Evolutionary conservation across 2,888 invertebrate genomes (phyloP), one percentile per base, ranked within the genome.

Genomic region (Zelleria hepariella): DNA sequence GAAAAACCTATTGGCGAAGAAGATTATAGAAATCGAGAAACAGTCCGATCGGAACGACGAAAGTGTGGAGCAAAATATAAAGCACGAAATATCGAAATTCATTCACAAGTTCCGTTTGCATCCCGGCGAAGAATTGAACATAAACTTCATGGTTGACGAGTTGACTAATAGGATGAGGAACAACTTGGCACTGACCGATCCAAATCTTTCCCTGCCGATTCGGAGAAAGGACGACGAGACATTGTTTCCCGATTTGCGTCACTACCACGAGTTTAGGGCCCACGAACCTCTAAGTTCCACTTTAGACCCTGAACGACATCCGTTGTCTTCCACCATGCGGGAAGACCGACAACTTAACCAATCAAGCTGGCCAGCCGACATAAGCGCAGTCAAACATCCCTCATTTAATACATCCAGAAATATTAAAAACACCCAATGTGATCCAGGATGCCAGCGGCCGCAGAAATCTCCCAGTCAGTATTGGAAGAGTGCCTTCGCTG

Each of bases 111-210:
- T 63, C 1, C 66, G 62, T 7, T 61, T 77, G 5, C 61, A 66
- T 52, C 55, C 57, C 8, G 63, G 66, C 8, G 66, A 72, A 61
- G 68, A 70, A 58, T 62, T 71, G 10, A 69, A 76, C 26, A 73
- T 72, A 10, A 68, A 73, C 48, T 67, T 64, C 24, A 73, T 79
- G 71, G 68, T 72, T 0, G 73, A 76, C 4, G 65, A 76, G 60
- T 63, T 79, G 2, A 59, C 68, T 23, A 66, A 71, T 54, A 70
- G 71, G 62, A 54, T 77, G 20, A 72, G 68, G 47, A 70, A 67
- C 42, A 68, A 53, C 25, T 64, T 58, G 58, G 59, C 61, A 54
- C 42, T 23, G 25, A 53, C 8, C 15, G 32, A 32, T 32, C 15
- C 27, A 62, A 51, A 48, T 21, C 53, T 23, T 8, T 15, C 10